Evolutionary conservation across 2,113 vertebrate genomes (phyloP), one percentile per base, ranked within the genome.

Genomic region (Oreochromis aureus): DNA sequence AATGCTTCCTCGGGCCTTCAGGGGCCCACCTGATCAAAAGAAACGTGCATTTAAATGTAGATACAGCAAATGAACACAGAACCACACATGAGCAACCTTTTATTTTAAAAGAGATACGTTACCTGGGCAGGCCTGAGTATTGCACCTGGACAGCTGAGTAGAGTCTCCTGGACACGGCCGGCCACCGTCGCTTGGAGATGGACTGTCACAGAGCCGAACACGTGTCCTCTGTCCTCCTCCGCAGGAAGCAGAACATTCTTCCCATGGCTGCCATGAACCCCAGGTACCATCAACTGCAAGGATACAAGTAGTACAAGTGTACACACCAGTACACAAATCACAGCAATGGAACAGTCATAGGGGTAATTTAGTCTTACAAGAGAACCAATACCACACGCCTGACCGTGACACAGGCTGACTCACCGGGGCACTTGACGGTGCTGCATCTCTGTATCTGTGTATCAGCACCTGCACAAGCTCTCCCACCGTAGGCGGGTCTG

Each of bases 201-300:
- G 98, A 84, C 80, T 97, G 89, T 96, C 97, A 81, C 99, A 99
- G 1, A 97, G 92, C 10, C 98, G 97, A 7, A 89, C 87, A 2
- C 98, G 95, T 5, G 94, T 97, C 94, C 96, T 97, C 87, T 98
- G 96, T 2, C 99, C 99, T 11, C 97, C 97, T 18, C 98, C 97
- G 81, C 99, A 99, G 8, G 98, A 97, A 27, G 94, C 93, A 79
- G 98, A 98, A 82, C 98, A 99, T 2, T 91, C 95, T 84, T 95
- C 97, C 99, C 99, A 99, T 0, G 94, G 63, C 16, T 98, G 98
- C 98, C 99, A 99, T 8, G 92, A 91, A 7, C 97, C 97, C 99
- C 99, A 99, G 82, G 94, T 97, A 71, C 98, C 98, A 93, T 99
- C 97, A 92, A 97, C 99, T 99, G 93, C 10, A 94, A 89, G 66